phyloP scores from a whole-genome alignment of 2,113 vertebrate genomes.

The Heterotilapia buettikoferi region DNA sequence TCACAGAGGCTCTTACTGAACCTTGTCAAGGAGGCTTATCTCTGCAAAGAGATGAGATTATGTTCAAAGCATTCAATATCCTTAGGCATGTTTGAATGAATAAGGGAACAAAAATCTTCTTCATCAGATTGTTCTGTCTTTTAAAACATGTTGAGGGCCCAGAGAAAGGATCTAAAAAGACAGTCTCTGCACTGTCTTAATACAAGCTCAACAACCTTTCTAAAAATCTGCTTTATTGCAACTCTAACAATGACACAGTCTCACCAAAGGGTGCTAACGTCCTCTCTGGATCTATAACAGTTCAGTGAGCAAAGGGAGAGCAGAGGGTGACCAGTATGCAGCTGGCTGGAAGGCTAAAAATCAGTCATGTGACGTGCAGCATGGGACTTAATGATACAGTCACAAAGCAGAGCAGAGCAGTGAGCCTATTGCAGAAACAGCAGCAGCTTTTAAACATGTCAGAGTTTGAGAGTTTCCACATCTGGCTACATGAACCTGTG shows the following conservation, averaged over 20 bases:
- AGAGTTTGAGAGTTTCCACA: neutral
- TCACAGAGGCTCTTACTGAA: neutral
- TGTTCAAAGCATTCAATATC: neutral
- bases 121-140: neutral
- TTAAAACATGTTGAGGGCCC: neutral
- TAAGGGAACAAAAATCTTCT: neutral
- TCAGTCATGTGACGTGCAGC: slow-evolving; percentile 25
- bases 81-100: neutral
- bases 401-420: neutral
- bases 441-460: neutral
- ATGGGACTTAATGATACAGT: neutral
- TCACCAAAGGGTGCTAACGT: neutral
- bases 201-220: neutral
- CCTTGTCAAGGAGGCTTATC: neutral
- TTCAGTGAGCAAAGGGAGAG: neutral
- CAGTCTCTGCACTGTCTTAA: neutral
- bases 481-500: accelerated
- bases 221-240: neutral
- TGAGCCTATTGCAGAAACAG: neutral
- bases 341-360: slow-evolving; percentile 1
- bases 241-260: neutral
- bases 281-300: neutral
- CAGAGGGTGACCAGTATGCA: neutral
- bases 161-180: neutral
- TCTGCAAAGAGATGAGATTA: neutral